Percentiles rank a stretch among this genome's conserved stretches.
These are phyloP conservation scores for Excalfactoria chinensis DNA, from an alignment of 2,113 vertebrate species.

Conservation along the genomic window DNA sequence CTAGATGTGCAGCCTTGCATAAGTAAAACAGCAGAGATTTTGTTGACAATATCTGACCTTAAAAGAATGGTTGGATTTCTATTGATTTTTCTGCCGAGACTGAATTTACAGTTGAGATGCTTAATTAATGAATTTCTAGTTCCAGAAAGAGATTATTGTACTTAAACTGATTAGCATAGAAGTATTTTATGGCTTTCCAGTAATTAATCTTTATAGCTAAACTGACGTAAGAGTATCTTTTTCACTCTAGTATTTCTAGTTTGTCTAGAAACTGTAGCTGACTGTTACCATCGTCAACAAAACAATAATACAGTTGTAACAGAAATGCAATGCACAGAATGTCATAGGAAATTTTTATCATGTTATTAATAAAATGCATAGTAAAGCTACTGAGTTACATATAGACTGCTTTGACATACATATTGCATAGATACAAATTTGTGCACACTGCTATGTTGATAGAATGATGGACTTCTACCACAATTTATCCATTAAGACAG, in stretches of 20 bases:
- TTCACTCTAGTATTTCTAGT: neutral
- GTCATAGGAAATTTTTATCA: rapidly evolving
- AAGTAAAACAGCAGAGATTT: conserved; percentile 29
- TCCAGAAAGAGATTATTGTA: conserved; percentile 44
- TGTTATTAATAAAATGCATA: neutral
- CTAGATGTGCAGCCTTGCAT: conserved; percentile 10
- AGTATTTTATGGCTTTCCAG: conserved; percentile 34
- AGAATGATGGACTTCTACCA: neutral
- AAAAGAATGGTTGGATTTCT: neutral
- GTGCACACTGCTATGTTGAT: neutral
- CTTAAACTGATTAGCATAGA: conserved; percentile 40
- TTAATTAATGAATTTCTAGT: conserved; percentile 56
- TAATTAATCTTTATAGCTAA: conserved; percentile 48
- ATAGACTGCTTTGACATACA: neutral
- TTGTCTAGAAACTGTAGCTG: neutral
- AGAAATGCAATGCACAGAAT: neutral
- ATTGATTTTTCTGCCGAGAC: conserved; percentile 54
- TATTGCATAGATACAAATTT: neutral
- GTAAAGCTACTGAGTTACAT: neutral
- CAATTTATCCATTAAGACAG: neutral
- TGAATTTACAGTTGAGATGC: conserved; percentile 1
- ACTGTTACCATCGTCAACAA: neutral
- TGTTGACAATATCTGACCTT: conserved; percentile 21
- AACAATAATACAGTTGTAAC: neutral
- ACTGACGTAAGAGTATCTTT: neutral